Evolutionary conservation across 2,797 vertebrate species (phyloP), one percentile per base, ranked within the genome.

Genomic region (Toxotes lorentzi): DNA sequence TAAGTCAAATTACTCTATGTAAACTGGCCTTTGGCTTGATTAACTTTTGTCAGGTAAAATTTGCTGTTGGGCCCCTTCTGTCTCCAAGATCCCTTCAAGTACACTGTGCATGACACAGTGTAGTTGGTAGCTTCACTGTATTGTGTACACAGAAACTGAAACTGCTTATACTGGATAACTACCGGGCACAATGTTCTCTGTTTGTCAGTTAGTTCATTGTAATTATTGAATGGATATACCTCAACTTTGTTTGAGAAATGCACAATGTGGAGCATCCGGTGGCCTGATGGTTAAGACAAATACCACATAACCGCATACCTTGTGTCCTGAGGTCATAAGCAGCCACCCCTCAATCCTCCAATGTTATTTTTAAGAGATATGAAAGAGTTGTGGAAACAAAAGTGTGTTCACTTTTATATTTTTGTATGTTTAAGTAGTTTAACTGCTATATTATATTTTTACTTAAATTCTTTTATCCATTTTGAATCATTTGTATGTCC

Each of bases 1-100:
- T 98, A 96, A 80, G 93, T 79, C n/a, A 41, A 34, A 13, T 65
- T 2, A 2, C 14, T 24, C 19, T 77, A 10, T 21, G 1, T 5
- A 34, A 2, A 30, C 11, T 7, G 8, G 34, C 24, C 13, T 8
- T 3, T 7, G n/a, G 14, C 6, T 43, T 12, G 19, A 35, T 53
- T 8, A 41, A 24, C 16, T 7, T 51, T 4, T 47, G 43, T 58
- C 2, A 12, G 19, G 23, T 21, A 0, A 40, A 60, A 57, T 19
- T 12, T 21, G 16, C 3, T 21, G 21, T 51, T 24, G 1, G n/a
- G 1, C 45, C 16, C 45, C 45, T 7, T 17, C 12, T 34, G 54
- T 17, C 30, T 32, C 10, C 4, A 34, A 7, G 1, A 24, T 48
- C 13, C n/a, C 7, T 11, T 53, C 11, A 16, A 34, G 5, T 13